These are phyloP conservation scores for Crotalus helleri DNA, from an alignment of 2,113 vertebrate genomes.

Conservation along the genomic window DNA sequence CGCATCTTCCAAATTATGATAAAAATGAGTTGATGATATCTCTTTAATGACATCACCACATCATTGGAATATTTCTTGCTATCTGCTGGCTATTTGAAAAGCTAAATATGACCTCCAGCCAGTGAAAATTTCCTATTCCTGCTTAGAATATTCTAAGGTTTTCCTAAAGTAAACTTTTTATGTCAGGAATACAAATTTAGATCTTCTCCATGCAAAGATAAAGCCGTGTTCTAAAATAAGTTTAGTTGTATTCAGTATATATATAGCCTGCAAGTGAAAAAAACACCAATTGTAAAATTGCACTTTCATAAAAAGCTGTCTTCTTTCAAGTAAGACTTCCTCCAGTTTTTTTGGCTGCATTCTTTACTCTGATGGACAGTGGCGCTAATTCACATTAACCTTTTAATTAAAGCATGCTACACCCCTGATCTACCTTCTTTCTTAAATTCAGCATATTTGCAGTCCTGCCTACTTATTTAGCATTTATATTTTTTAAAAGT, in stretches of 20 bases:
- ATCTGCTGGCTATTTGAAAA: not conserved
- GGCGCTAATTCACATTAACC: not conserved
- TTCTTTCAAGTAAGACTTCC: not conserved
- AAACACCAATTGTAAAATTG: not conserved
- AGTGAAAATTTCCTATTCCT: not conserved
- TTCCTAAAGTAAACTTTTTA: not conserved
- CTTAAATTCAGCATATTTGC: not conserved
- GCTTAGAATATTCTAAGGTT: not conserved
- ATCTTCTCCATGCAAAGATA: not conserved
- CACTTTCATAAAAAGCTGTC: not conserved
- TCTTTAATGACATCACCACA: not conserved
- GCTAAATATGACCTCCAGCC: not conserved
- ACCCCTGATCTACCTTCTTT: not conserved
- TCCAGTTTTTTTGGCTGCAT: not conserved
- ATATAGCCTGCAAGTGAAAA: not conserved
- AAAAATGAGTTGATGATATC: not conserved
- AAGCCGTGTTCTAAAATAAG: not conserved
- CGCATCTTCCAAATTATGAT: not conserved
- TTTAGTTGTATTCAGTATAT: not conserved
- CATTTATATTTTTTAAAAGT: not conserved
- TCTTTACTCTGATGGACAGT: not conserved
- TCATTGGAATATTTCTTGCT: not conserved
- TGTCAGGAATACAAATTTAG: not conserved
- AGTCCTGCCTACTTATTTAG: not conserved
- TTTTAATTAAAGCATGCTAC: not conserved